Percentiles rank a stretch among this genome's conserved stretches.
Conservation (phyloP, 53 echinoderm and acorn worm genomes). For the Hippasteria phrygiana region DNA sequence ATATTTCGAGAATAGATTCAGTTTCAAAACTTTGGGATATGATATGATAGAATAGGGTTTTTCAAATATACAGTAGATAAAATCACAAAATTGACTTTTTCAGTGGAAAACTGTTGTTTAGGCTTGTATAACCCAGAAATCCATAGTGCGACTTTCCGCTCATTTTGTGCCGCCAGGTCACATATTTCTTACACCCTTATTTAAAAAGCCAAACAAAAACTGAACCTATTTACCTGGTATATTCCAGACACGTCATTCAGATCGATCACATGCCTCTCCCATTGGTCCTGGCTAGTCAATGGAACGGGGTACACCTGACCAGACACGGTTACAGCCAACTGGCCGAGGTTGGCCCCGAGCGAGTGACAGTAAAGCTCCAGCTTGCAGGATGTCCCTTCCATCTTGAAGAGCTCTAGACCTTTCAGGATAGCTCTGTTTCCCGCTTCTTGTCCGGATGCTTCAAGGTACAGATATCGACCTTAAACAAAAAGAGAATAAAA, state of each 20-base stretch:
- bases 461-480: conserved; percentile 87
- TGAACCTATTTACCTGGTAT: conserved; percentile 20
- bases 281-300: not conserved
- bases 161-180: too few species aligned
- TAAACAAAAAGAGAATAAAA: not conserved
- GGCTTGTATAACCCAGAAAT: too few species aligned
- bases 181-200: too few species aligned
- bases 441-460: conserved; percentile 54
- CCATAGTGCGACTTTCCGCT: too few species aligned
- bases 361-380: conserved; percentile 76
- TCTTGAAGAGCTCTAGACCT: conserved; percentile 68
- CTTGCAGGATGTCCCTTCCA: conserved; percentile 37
- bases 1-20: too few species aligned
- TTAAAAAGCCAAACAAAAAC: too few species aligned
- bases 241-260: not conserved
- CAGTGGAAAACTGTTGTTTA: too few species aligned
- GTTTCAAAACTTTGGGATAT: too few species aligned
- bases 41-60: too few species aligned
- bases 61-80: too few species aligned
- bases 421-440: conserved; percentile 61
- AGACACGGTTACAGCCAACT: conserved; percentile 49
- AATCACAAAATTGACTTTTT: too few species aligned
- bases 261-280: conserved; percentile 35
- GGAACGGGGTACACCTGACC: not conserved
- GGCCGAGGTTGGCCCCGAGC: conserved; percentile 71